Base-by-base conservation (phyloP, 2,113 vertebrate genomes). In the Bubo blakistoni region DNA sequence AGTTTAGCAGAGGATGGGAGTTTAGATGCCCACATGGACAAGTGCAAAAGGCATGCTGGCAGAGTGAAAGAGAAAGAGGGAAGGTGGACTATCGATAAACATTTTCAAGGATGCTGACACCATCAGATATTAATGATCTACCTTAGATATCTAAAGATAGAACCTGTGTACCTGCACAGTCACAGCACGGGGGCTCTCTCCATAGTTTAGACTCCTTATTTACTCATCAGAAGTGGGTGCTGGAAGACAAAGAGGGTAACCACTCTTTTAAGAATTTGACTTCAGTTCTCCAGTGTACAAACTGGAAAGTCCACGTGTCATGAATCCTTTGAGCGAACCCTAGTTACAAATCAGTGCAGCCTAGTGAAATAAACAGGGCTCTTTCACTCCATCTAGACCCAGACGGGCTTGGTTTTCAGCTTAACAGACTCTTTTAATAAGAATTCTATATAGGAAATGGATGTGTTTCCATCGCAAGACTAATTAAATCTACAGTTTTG, bases 401-500 rank as follows among this genome's bases (percentile, higher is more conserved):
- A 92, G 25, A 8, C 4, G 32, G 42, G 40, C 29, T 85, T 61
- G 32, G 5, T 62, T 94, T 81, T 87, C 81, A 55, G 14, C 32
- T 77, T 58, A 52, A 59, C 15, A 57, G 58, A 46, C 44, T 46
- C 44, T 46, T 46, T 46, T 18, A 46, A 46, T 46, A 46, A 46
- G 44, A 46, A 46, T 46, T 46, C 44, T 17, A 1, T n/a, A 8
- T 5, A 24, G 38, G 44, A 66, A 83, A 77, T 58, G 8, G 29
- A 40, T 42, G 42, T 1, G 1, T 77, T 92, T 80, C 62, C 29
- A 51, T 11, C 5, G 7, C n/a, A 85, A 80, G 30, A 19, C 26
- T 66, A 76, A 72, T 52, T 51, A 89, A 58, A 69, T 36, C 34
- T 63, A 36, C 55, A 71, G 51, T 86, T 97, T 97, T 97, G 95